These are phyloP conservation scores for Vesta saturnalis DNA, from an alignment of 2,888 invertebrate species.

Conservation along the genomic window DNA sequence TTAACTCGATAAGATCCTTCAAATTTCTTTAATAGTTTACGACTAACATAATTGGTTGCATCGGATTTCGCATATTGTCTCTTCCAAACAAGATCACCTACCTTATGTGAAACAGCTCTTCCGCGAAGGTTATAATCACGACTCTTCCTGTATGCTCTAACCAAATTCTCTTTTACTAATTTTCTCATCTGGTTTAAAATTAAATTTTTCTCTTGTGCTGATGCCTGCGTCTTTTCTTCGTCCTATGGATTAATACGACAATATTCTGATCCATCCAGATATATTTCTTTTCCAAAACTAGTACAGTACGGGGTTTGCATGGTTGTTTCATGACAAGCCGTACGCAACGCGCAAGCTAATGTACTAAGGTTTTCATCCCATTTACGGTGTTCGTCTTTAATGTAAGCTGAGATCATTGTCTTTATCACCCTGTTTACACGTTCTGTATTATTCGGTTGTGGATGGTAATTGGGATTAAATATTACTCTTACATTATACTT, in stretches of 20 bases:
- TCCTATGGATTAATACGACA: neutral
- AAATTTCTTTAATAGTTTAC: slow-evolving; percentile 46
- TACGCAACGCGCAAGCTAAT: slow-evolving; percentile 27
- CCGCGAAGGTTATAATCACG: slow-evolving; percentile 26
- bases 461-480: slow-evolving; percentile 29
- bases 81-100: slow-evolving; percentile 38
- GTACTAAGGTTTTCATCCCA: slow-evolving; percentile 27
- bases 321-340: slow-evolving; percentile 29
- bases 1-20: slow-evolving; percentile 37
- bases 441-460: slow-evolving; percentile 32
- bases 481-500: slow-evolving; percentile 24
- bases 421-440: slow-evolving; percentile 27
- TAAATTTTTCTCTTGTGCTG: neutral
- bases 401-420: slow-evolving; percentile 14
- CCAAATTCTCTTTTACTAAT: neutral
- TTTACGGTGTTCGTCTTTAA: slow-evolving; percentile 25
- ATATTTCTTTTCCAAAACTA: slow-evolving; percentile 30
- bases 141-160: neutral
- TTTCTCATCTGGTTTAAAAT: neutral
- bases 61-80: slow-evolving; percentile 39
- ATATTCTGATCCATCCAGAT: neutral
- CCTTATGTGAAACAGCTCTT: slow-evolving; percentile 23
- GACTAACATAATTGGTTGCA: slow-evolving; percentile 35
- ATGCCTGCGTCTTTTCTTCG: neutral
- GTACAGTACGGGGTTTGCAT: slow-evolving; percentile 30